Evolutionary conservation across 2,113 vertebrate species (phyloP).

Genomic region (Gallinago paraguaiae): DNA sequence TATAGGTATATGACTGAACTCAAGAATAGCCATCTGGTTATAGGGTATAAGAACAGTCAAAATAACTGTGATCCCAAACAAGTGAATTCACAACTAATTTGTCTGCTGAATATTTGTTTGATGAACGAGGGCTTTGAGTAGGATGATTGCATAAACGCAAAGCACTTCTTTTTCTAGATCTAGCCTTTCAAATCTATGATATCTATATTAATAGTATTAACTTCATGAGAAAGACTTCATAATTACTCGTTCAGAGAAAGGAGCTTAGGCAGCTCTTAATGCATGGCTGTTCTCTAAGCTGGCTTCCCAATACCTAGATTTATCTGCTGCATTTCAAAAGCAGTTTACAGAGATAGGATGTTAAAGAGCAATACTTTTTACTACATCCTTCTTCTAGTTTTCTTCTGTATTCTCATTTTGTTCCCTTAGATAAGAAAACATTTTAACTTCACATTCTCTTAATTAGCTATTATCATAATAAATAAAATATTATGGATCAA

Average conservation of each 20-base stretch:
- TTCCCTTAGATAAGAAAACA: not conserved
- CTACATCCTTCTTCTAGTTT: not conserved
- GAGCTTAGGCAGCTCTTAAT: not conserved
- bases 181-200: not conserved
- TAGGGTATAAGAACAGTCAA: rapidly evolving
- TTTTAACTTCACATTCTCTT: not conserved
- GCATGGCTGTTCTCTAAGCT: not conserved
- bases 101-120: not conserved
- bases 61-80: not conserved
- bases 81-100: rapidly evolving
- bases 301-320: not conserved
- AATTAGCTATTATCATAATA: not conserved
- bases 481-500: not conserved
- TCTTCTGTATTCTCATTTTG: not conserved
- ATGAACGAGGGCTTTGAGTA: not conserved
- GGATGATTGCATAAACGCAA: not conserved
- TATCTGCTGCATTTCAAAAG: not conserved
- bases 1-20: not conserved
- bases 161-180: not conserved
- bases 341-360: not conserved
- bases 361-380: not conserved
- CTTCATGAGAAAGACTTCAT: not conserved
- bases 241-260: not conserved
- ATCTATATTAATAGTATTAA: not conserved
- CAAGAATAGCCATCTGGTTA: not conserved